These are phyloP conservation scores for Chrysaora quinquecirrha DNA, from an alignment of 30 jellyfish, hydroid and myxozoan species.

Conservation along the genomic window DNA sequence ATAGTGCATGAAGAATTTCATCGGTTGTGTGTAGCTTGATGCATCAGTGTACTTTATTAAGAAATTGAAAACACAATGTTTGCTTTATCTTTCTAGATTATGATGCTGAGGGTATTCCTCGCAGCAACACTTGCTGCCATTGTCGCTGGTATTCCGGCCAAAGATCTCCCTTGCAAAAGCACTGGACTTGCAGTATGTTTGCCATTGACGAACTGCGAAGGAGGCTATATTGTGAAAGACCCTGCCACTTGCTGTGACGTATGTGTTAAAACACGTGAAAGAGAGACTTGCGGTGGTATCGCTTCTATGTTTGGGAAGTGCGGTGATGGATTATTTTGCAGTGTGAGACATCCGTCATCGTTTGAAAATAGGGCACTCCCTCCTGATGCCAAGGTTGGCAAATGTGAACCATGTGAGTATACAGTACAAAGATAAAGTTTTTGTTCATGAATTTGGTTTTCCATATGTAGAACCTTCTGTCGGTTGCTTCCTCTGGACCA, in stretches of 20 bases:
- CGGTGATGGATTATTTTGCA: conserved; percentile 54
- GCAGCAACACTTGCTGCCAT: background rate
- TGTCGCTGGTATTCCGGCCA: conserved; percentile 3
- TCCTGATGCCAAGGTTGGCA: conserved; percentile 45
- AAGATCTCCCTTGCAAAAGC: background rate
- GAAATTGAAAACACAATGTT: no score
- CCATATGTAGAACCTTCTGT: no score
- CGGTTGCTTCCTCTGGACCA: no score
- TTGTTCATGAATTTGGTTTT: no score
- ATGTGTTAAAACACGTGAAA: conserved; percentile 38
- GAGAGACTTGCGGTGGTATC: conserved; percentile 59
- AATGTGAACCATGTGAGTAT: conserved; percentile 77
- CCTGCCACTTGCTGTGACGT: conserved; percentile 61
- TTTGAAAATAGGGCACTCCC: conserved; percentile 14
- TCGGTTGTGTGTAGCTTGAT: no score
- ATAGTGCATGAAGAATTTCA: no score
- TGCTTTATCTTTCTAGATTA: background rate
- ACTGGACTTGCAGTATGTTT: conserved; percentile 1
- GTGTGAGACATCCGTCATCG: conserved; percentile 63
- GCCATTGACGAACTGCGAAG: conserved; percentile 32
- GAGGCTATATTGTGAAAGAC: conserved; percentile 64
- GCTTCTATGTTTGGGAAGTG: conserved; percentile 49
- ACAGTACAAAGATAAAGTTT: no score
- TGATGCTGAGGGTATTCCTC: background rate
- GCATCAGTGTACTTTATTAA: no score